phyloP scores from a whole-genome alignment of 2,113 vertebrate species.

The Lonchura striata region DNA sequence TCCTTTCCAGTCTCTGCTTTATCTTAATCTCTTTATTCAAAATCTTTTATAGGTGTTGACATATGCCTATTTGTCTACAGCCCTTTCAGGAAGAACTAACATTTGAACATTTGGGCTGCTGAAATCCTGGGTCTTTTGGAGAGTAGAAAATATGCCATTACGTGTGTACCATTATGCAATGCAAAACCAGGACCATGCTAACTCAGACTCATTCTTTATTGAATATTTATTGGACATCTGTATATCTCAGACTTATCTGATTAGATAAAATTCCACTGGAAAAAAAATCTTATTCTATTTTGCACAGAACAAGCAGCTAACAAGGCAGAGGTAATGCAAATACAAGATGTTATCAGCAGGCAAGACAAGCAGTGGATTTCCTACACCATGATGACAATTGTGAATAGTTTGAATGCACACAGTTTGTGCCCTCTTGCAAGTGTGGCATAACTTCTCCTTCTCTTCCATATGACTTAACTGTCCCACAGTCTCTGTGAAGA shows the following conservation, averaged over 20 bases:
- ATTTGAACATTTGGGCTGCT: background rate
- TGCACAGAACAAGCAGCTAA: background rate
- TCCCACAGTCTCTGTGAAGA: background rate
- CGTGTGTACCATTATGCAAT: background rate
- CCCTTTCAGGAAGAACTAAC: background rate
- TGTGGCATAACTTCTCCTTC: background rate
- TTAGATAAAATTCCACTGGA: background rate
- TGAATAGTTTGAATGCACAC: background rate
- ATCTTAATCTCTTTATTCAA: constrained; percentile 10
- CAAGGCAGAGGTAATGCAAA: background rate
- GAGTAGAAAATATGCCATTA: background rate
- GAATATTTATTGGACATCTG: background rate
- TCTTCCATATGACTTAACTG: background rate
- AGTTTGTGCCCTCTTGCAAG: background rate
- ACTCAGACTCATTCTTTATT: background rate
- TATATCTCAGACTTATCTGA: background rate
- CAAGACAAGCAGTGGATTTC: background rate
- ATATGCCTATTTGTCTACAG: background rate
- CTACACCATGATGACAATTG: background rate
- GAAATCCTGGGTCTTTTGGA: background rate
- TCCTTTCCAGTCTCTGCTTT: background rate
- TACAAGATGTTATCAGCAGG: background rate
- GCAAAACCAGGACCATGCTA: background rate
- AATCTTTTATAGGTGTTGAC: background rate
- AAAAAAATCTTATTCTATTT: background rate